phyloP scores from a whole-genome alignment of 2,113 vertebrate genomes.

The Pluvialis apricaria region DNA sequence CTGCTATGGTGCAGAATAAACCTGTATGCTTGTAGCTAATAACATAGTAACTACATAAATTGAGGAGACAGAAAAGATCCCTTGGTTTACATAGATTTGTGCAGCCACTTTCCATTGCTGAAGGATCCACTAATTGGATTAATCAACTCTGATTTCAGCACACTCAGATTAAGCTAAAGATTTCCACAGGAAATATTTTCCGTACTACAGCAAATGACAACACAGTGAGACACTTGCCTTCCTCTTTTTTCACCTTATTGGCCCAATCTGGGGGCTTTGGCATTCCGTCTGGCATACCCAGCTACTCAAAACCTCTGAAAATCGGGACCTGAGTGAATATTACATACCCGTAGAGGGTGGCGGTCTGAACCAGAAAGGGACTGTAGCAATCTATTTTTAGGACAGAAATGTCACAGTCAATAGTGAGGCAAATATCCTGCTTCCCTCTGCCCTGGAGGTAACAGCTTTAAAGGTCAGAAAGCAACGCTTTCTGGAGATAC shows the following conservation, averaged over 20 bases:
- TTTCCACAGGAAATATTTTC: not conserved
- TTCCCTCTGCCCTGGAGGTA: slow-evolving; percentile 20
- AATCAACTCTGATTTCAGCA: slow-evolving; percentile 3
- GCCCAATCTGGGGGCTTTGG: not conserved
- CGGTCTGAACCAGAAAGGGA: not conserved
- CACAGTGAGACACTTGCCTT: not conserved
- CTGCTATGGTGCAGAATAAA: not conserved
- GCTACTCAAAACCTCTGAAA: not conserved
- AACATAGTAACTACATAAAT: not conserved
- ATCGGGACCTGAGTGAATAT: not conserved
- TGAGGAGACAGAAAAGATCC: not conserved
- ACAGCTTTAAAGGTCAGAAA: slow-evolving; percentile 53
- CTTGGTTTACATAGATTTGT: not conserved
- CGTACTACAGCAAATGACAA: not conserved
- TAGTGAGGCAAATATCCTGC: slow-evolving; percentile 36
- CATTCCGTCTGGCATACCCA: not conserved
- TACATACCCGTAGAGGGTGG: not conserved
- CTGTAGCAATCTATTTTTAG: slow-evolving; percentile 44
- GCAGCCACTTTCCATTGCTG: not conserved
- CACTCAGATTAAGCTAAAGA: not conserved
- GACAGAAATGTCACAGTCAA: slow-evolving; percentile 42
- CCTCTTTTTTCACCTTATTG: not conserved
- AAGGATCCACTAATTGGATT: not conserved
- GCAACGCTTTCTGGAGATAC: not conserved
- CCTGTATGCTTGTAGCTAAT: not conserved